Conservation (phyloP, 1,140 invertebrate species). For the Kradibia gibbosae region DNA sequence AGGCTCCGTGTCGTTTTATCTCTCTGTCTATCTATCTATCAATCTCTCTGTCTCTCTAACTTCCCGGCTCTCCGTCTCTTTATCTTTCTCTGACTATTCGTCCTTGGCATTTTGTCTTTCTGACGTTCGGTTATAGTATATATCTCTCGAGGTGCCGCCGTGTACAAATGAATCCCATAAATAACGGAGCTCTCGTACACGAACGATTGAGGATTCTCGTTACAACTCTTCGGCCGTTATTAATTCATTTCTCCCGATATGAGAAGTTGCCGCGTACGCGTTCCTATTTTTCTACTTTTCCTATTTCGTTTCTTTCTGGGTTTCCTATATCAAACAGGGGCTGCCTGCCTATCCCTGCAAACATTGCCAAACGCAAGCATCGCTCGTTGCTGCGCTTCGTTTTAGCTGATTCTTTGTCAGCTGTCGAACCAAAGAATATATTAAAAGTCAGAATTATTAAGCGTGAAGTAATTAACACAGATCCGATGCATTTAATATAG, state of each 20-base stretch:
- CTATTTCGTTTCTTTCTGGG: not conserved
- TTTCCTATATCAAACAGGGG: no score
- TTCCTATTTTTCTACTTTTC: not conserved
- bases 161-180: constrained; percentile 51
- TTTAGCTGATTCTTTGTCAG: constrained; percentile 18
- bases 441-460: constrained; percentile 31
- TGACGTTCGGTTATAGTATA: not conserved
- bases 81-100: no score
- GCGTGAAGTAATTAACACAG: constrained; percentile 32
- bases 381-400: not conserved
- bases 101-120: no score
- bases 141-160: constrained; percentile 12
- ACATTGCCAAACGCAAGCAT: not conserved
- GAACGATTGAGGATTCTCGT: constrained; percentile 44
- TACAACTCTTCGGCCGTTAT: constrained; percentile 36
- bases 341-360: not conserved
- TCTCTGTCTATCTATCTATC: not conserved
- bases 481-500: not conserved
- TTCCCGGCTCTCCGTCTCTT: not conserved
- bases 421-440: constrained; percentile 18
- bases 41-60: constrained; percentile 1
- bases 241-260: constrained; percentile 46
- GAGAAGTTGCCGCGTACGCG: constrained; percentile 27
- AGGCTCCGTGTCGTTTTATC: no score
- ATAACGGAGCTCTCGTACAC: constrained; percentile 30